Evolutionary conservation across 1,140 invertebrate species (phyloP).

Genomic region (Pseudomyrmex dendroicus): DNA sequence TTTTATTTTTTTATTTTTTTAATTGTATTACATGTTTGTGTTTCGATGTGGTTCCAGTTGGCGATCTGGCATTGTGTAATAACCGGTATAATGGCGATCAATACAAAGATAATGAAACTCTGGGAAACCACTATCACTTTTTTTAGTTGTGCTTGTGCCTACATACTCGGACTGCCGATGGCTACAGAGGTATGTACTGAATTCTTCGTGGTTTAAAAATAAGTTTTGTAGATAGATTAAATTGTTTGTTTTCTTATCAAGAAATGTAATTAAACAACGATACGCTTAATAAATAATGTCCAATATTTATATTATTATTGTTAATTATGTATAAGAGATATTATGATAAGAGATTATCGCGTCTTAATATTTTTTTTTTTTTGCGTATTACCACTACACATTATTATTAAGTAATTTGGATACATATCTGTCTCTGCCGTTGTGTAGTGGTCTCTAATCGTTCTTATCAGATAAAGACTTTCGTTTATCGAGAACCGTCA

Average conservation of each 20-base stretch:
- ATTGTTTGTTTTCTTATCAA: background rate
- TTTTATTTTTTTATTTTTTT: too few species aligned
- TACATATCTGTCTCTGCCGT: constrained; percentile 21
- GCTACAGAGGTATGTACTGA: constrained; percentile 90
- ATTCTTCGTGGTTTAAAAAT: background rate
- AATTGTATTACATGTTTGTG: background rate
- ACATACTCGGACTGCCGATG: constrained; percentile 94
- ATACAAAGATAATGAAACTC: constrained; percentile 88
- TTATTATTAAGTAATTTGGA: background rate
- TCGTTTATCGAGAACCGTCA: constrained; percentile 66
- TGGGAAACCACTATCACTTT: constrained; percentile 95
- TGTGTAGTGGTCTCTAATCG: background rate
- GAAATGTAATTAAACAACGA: background rate
- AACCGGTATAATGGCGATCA: constrained; percentile 92
- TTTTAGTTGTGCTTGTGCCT: constrained; percentile 92
- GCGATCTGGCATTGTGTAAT: constrained; percentile 93
- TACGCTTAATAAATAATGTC: background rate
- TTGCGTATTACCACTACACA: background rate
- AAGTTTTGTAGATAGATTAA: too few species aligned
- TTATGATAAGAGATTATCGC: background rate
- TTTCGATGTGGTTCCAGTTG: constrained; percentile 84
- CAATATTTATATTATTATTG: constrained; percentile 23
- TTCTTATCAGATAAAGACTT: constrained; percentile 53
- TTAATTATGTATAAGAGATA: constrained; percentile 9
- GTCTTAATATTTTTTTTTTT: constrained; percentile 9